phyloP scores from a whole-genome alignment of 2,113 vertebrate genomes.

The Tyto alba region DNA sequence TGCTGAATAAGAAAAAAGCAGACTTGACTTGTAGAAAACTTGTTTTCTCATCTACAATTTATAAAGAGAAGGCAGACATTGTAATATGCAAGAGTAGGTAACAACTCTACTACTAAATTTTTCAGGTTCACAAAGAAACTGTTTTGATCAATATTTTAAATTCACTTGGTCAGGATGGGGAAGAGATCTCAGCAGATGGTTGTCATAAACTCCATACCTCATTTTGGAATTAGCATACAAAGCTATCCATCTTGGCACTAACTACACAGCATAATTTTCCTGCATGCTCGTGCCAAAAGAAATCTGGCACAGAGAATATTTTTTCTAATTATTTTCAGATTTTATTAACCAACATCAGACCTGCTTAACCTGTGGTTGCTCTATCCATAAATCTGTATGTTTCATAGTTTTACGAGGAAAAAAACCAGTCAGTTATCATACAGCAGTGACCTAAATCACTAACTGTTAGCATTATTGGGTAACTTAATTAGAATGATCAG shows the following conservation, averaged over 20 bases:
- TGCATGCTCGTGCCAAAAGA: conserved; percentile 63
- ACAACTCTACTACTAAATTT: conserved; percentile 35
- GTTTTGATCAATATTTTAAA: conserved; percentile 65
- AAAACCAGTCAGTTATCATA: neutral
- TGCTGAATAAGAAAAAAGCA: neutral
- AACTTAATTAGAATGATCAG: neutral
- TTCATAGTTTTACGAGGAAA: neutral
- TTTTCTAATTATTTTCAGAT: conserved; percentile 62
- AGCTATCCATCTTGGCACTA: conserved; percentile 57
- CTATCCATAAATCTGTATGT: conserved; percentile 9
- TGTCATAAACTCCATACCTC: conserved; percentile 43
- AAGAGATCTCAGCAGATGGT: conserved; percentile 67
- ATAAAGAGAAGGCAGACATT: neutral
- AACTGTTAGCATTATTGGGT: neutral
- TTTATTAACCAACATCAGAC: conserved; percentile 54
- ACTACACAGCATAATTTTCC: conserved; percentile 36
- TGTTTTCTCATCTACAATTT: conserved; percentile 11
- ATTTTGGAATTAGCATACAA: conserved; percentile 53
- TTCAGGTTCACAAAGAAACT: conserved; percentile 27
- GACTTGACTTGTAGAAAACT: neutral
- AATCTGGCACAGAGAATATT: conserved; percentile 39
- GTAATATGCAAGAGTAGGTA: neutral
- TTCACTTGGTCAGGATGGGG: conserved; percentile 26
- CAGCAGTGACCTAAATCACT: neutral
- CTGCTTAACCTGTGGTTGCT: conserved; percentile 31